Conservation (phyloP, 2,797 vertebrate genomes). For the Pteropus rufus region DNA sequence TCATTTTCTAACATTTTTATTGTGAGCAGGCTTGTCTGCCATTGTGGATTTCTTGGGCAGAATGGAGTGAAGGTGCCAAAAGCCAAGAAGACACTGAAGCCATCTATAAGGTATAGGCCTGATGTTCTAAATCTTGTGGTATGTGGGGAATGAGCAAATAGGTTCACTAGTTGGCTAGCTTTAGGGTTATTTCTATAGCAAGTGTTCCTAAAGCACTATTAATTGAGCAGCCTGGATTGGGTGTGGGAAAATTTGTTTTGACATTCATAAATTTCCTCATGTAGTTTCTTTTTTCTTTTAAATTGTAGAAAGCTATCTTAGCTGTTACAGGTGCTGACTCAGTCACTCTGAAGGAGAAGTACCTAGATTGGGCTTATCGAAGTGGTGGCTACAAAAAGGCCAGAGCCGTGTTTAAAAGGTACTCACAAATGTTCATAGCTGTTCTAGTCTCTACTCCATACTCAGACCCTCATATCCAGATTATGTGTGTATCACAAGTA, state of each 20-base stretch:
- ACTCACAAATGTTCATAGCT: neutral
- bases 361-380: slow-evolving; percentile 92
- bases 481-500: neutral
- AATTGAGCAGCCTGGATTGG: neutral
- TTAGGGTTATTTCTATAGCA: neutral
- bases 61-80: slow-evolving; percentile 88
- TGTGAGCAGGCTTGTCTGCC: slow-evolving; percentile 87
- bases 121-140: neutral
- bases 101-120: slow-evolving; percentile 89
- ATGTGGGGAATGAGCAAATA: neutral
- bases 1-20: slow-evolving; percentile 30
- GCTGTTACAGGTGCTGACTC: slow-evolving; percentile 84
- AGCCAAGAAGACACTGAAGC: slow-evolving; percentile 86
- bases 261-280: neutral
- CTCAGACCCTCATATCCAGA: neutral
- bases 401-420: slow-evolving; percentile 92
- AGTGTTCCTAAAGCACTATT: neutral
- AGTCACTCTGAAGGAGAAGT: slow-evolving; percentile 90
- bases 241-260: slow-evolving; percentile 28
- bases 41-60: slow-evolving; percentile 89
- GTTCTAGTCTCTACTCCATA: neutral
- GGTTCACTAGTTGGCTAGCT: neutral
- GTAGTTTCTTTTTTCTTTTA: slow-evolving; percentile 41
- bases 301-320: slow-evolving; percentile 87
- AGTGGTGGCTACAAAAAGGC: slow-evolving; percentile 91